phyloP scores from a whole-genome alignment of 1,140 invertebrate species.

The Cardiocondyla obscurior region DNA sequence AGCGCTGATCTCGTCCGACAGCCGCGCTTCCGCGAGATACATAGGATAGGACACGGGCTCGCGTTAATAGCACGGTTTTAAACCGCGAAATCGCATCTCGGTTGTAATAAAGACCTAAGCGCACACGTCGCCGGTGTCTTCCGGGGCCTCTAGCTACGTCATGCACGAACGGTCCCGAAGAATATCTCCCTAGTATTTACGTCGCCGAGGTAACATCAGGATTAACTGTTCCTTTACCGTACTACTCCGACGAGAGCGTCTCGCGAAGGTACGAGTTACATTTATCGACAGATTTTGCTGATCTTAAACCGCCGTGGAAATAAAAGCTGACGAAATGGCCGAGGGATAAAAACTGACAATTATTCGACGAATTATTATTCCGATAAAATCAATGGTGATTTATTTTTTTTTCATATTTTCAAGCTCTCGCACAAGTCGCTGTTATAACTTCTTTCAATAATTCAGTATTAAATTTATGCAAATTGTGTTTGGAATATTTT shows the following conservation, averaged over 20 bases:
- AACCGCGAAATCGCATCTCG: slow-evolving; percentile 53
- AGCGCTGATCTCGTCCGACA: slow-evolving; percentile 22
- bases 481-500: slow-evolving; percentile 13
- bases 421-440: neutral
- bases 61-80: slow-evolving; percentile 49
- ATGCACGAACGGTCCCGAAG: slow-evolving; percentile 39
- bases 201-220: slow-evolving; percentile 48
- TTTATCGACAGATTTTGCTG: neutral
- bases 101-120: slow-evolving; percentile 45
- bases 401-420: neutral
- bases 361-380: neutral
- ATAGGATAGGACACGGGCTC: slow-evolving; percentile 18
- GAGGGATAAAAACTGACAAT: neutral
- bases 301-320: neutral
- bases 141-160: slow-evolving; percentile 45
- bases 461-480: neutral
- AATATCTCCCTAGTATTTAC: slow-evolving; percentile 24
- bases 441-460: neutral
- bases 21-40: slow-evolving; percentile 31
- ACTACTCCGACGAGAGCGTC: neutral
- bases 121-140: slow-evolving; percentile 39
- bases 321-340: neutral
- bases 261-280: neutral
- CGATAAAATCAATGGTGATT: neutral
- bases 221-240: slow-evolving; percentile 38